phyloP scores from a whole-genome alignment of 1,140 invertebrate genomes.

The Antheraea mylitta region DNA sequence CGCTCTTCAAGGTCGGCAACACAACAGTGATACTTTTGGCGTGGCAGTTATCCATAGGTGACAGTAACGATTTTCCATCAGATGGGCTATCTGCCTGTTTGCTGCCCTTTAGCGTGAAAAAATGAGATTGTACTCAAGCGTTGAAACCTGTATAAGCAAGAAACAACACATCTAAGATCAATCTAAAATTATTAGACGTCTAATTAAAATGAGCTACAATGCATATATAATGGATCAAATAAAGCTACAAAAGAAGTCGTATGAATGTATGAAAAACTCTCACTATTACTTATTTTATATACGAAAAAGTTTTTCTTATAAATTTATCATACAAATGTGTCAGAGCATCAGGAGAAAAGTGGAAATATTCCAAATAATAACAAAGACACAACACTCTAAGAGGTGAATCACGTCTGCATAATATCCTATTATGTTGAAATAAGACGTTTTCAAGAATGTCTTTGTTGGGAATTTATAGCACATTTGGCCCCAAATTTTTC shows the following conservation, averaged over 20 bases:
- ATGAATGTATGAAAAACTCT: background rate
- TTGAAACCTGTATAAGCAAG: too few relatives aligned
- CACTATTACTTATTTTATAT: constrained; percentile 21
- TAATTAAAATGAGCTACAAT: too few relatives aligned
- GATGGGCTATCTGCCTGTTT: too few relatives aligned
- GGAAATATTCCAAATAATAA: constrained; percentile 34
- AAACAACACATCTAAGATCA: too few relatives aligned
- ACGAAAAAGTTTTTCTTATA: constrained; percentile 30
- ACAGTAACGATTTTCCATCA: too few relatives aligned
- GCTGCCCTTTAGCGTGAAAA: too few relatives aligned
- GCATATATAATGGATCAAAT: constrained; percentile 2
- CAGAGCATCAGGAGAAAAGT: constrained; percentile 32
- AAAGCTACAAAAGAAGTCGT: background rate
- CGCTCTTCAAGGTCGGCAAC: too few relatives aligned
- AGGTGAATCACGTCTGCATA: constrained; percentile 19
- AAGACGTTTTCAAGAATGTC: constrained; percentile 20
- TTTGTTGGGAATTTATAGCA: constrained; percentile 21
- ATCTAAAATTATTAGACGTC: too few relatives aligned
- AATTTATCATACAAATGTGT: constrained; percentile 40
- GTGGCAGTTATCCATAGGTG: too few relatives aligned
- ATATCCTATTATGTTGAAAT: constrained; percentile 14
- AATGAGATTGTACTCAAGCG: too few relatives aligned
- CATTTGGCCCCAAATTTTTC: constrained; percentile 22
- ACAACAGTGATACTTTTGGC: too few relatives aligned
- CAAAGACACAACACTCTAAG: constrained; percentile 15